Conservation (phyloP, 2,888 invertebrate species). For the Teinopalpus imperialis region DNA sequence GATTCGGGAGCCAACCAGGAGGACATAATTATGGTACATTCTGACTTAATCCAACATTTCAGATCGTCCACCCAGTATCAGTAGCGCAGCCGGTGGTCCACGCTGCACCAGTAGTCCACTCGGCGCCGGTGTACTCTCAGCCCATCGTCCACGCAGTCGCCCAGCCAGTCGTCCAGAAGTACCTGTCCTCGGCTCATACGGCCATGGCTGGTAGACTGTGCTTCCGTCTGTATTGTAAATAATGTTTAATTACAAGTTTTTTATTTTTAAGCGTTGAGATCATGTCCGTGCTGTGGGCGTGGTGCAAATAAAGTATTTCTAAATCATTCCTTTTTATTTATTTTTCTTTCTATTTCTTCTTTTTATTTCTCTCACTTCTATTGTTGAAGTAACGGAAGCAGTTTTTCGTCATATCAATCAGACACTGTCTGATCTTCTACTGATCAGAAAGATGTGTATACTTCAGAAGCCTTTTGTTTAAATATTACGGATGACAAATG, state of each 20-base stretch:
- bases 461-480: too few species aligned
- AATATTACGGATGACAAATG: too few species aligned
- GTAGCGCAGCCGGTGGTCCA: constrained; percentile 26
- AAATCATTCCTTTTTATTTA: constrained; percentile 44
- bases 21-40: too few species aligned
- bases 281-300: constrained; percentile 58
- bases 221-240: constrained; percentile 40
- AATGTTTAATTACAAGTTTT: constrained; percentile 34
- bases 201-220: constrained; percentile 63
- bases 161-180: constrained; percentile 45
- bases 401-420: too few species aligned
- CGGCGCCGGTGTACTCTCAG: constrained; percentile 37
- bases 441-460: too few species aligned
- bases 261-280: constrained; percentile 61
- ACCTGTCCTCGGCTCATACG: constrained; percentile 40
- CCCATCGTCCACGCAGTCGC: constrained; percentile 43
- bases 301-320: constrained; percentile 56
- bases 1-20: too few species aligned
- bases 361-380: too few species aligned
- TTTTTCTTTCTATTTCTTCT: too few species aligned
- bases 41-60: too few species aligned
- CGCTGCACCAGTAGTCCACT: constrained; percentile 38
- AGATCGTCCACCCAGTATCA: constrained; percentile 45
- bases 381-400: too few species aligned
- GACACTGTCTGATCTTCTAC: too few species aligned